Base-by-base conservation (phyloP, 2,113 vertebrate genomes). In the Pelecanus crispus region DNA sequence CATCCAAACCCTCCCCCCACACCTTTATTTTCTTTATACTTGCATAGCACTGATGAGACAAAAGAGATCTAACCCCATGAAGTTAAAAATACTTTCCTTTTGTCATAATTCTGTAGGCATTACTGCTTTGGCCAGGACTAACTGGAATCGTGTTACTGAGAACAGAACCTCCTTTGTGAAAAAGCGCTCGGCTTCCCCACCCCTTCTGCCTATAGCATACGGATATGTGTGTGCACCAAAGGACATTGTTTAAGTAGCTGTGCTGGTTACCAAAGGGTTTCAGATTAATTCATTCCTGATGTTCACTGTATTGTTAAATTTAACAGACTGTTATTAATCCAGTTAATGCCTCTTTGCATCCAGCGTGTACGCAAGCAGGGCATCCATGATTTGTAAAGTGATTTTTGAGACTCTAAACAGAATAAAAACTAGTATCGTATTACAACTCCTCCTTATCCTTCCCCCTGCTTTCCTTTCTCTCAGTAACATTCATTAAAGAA, bases 111-210 rank as follows among this genome's bases (percentile, higher is more conserved):
- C 84, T 95, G 91, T 90, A 88, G 82, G 90, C 92, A 91, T 86
- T 90, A 77, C 73, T 94, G 65, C 78, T 95, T 89, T 83, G 86
- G 95, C 95, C 79, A 77, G 75, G 29, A 75, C 90, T 95, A 52
- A 63, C 72, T 47, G 93, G 95, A 96, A 86, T 97, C 95, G 72
- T 44, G 75, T 96, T 96, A 97, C 96, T 62, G 68, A 94, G 89
- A 97, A 97, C 96, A 97, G 88, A 97, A 95, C 73, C 68, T 92
- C 84, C 94, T 94, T 97, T 94, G 96, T 97, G 92, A 94, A 95
- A 86, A 91, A 63, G 53, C 0, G 0, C 71, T 90, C 2, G 0
- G 55, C 82, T 86, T 83, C 72, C 84, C 82, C 79, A 85, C 84
- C 86, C 95, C 77, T 94, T 68, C 81, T 93, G 91, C 89, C 87